A percentile compares a stretch with the other conserved stretches of the same genome.
These are phyloP conservation scores for Lepisosteus oculatus DNA, from an alignment of 2,113 vertebrate genomes.

Conservation along the genomic window DNA sequence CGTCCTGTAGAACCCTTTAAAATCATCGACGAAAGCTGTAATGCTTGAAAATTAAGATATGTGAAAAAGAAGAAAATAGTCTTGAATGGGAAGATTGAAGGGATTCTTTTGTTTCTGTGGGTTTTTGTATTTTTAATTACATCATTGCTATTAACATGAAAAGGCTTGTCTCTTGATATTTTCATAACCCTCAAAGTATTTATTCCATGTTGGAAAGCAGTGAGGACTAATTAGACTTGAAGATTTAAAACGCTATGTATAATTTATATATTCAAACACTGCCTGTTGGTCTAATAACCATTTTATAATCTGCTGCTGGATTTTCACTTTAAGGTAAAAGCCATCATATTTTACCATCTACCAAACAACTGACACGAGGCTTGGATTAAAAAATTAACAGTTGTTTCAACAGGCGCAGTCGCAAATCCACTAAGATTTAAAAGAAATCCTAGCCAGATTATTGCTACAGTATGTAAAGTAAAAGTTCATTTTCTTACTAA, in stretches of 20 bases:
- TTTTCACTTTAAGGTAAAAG: slow-evolving; percentile 25
- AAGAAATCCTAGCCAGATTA: too few relatives aligned
- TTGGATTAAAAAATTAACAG: neutral
- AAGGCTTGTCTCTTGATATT: slow-evolving; percentile 11
- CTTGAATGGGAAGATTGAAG: slow-evolving; percentile 38
- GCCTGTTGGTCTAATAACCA: slow-evolving; percentile 21
- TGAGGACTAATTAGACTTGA: slow-evolving; percentile 13
- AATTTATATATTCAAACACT: slow-evolving; percentile 46
- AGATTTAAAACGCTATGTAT: slow-evolving; percentile 4
- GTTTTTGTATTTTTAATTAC: neutral
- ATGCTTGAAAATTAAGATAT: slow-evolving; percentile 32
- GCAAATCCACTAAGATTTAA: too few relatives aligned
- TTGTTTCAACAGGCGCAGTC: too few relatives aligned
- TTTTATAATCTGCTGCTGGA: slow-evolving; percentile 8
- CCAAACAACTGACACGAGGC: slow-evolving; percentile 48
- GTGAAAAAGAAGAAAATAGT: slow-evolving; percentile 29
- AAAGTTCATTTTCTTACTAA: too few relatives aligned
- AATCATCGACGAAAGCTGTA: slow-evolving; percentile 64
- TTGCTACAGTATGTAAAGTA: too few relatives aligned
- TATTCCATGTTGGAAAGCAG: slow-evolving; percentile 19
- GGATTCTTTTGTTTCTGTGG: slow-evolving; percentile 34
- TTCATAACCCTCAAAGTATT: slow-evolving; percentile 6
- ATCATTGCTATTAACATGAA: slow-evolving; percentile 1
- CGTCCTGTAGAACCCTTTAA: slow-evolving; percentile 73
- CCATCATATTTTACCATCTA: slow-evolving; percentile 30